phyloP scores from a whole-genome alignment of 2,888 invertebrate species.

The Eupeodes luniger region DNA sequence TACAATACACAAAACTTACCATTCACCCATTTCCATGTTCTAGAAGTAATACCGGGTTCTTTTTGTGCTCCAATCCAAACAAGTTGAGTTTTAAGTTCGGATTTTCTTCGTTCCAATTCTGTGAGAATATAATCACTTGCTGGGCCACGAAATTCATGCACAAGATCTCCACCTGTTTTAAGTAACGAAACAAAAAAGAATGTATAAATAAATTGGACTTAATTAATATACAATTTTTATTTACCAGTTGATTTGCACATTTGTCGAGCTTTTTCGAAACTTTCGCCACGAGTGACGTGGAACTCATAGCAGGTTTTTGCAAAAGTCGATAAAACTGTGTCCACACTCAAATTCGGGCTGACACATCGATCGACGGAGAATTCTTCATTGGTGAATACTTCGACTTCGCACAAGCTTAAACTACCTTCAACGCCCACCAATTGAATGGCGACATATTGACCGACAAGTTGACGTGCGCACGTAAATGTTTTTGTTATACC shows the following conservation, averaged over 20 bases:
- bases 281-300: constrained; percentile 91
- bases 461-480: constrained; percentile 93
- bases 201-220: background rate
- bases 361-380: constrained; percentile 94
- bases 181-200: constrained; percentile 14
- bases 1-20: constrained; percentile 85
- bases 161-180: constrained; percentile 82
- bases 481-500: constrained; percentile 96
- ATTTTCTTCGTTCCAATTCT: constrained; percentile 92
- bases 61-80: constrained; percentile 97
- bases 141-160: constrained; percentile 83
- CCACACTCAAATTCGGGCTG: constrained; percentile 89
- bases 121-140: constrained; percentile 86
- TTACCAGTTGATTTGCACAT: constrained; percentile 90
- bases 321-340: constrained; percentile 92
- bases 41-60: constrained; percentile 92
- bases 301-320: constrained; percentile 95
- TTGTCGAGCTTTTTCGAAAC: constrained; percentile 91
- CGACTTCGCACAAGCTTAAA: constrained; percentile 95
- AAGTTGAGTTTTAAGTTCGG: constrained; percentile 91
- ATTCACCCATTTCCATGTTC: constrained; percentile 96
- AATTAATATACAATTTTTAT: constrained; percentile 78
- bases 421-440: constrained; percentile 96
- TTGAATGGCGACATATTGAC: constrained; percentile 95
- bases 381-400: constrained; percentile 96